Conservation (phyloP, 2,797 vertebrate species). For the Phoebastria nigripes region DNA sequence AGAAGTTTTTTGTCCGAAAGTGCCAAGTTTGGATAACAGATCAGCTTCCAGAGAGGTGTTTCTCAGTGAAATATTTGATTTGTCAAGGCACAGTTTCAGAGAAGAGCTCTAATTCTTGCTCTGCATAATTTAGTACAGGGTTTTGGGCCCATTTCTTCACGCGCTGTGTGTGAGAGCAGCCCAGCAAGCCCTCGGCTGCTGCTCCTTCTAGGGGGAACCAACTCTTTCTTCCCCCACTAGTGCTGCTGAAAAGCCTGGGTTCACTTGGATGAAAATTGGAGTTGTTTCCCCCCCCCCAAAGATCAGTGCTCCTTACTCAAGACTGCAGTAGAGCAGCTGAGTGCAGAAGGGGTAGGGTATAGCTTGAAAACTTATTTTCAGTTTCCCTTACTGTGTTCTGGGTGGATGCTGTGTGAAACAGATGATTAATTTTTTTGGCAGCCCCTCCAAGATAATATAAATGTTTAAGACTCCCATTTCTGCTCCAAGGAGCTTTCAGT, state of each 20-base stretch:
- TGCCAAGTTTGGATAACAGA: neutral
- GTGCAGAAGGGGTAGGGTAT: neutral
- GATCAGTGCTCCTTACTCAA: neutral
- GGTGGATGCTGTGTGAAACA: neutral
- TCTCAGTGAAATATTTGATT: neutral
- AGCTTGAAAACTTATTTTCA: neutral
- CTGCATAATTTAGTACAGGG: fast-evolving
- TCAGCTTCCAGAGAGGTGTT: neutral
- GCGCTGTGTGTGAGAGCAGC: neutral
- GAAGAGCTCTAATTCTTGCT: neutral
- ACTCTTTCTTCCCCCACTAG: too few relatives aligned
- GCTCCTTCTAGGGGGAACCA: neutral
- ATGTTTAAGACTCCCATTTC: neutral
- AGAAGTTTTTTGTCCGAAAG: neutral
- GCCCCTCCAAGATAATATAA: neutral
- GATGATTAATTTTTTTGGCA: neutral
- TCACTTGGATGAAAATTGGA: neutral
- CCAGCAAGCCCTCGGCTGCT: neutral
- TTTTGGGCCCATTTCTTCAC: fast-evolving
- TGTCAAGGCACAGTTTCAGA: neutral
- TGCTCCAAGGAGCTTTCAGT: neutral
- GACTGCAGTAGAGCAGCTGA: neutral
- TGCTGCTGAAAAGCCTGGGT: neutral
- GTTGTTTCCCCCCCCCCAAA: neutral
- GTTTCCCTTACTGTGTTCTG: neutral